Conservation (phyloP, 2,113 vertebrate species). For the Pelmatolapia mariae region DNA sequence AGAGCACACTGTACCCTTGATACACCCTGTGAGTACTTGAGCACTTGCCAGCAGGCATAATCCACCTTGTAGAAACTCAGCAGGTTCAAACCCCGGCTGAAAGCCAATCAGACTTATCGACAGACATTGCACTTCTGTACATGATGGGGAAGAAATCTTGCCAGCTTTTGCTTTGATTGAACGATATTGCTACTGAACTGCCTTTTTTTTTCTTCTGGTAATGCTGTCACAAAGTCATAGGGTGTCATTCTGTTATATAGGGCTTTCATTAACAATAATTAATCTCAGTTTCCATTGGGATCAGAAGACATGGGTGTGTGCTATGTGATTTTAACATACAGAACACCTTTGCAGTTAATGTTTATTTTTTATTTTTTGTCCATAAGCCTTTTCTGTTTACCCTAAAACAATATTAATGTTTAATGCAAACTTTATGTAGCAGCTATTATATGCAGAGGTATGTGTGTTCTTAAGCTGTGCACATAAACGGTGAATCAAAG, state of each 20-base stretch:
- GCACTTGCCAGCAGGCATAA: slow-evolving; percentile 43
- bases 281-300: not conserved
- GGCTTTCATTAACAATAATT: not conserved
- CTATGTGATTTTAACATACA: not conserved
- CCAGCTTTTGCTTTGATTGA: not conserved
- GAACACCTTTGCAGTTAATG: not conserved
- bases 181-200: not conserved
- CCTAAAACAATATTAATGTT: not conserved
- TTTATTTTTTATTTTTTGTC: not conserved
- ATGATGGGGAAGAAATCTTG: not conserved
- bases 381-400: not conserved
- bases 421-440: not conserved
- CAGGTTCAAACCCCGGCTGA: slow-evolving; percentile 24
- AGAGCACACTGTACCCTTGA: slow-evolving; percentile 16
- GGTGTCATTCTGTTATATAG: not conserved
- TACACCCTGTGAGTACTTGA: slow-evolving; percentile 42
- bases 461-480: not conserved
- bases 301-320: not conserved
- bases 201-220: not conserved
- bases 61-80: slow-evolving; percentile 51
- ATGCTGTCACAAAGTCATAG: not conserved
- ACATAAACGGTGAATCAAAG: not conserved
- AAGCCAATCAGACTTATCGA: not conserved
- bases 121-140: not conserved
- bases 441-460: not conserved